These are phyloP conservation scores for Thaumetopoea pityocampa DNA, from an alignment of 1,140 invertebrate genomes.

Conservation along the genomic window DNA sequence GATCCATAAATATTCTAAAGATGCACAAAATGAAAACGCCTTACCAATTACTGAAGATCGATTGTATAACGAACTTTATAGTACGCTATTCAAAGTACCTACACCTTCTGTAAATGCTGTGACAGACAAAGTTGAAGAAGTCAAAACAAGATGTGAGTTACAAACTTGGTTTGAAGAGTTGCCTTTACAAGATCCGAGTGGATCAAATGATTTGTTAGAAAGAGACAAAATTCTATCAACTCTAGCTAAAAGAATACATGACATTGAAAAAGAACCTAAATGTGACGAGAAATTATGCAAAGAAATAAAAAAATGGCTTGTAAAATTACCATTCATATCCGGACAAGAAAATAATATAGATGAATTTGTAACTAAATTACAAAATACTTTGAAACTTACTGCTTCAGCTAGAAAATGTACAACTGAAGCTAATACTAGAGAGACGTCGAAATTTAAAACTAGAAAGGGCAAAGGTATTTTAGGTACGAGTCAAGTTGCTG, in stretches of 20 bases:
- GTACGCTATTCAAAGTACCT: constrained; percentile 30
- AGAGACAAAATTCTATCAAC: constrained; percentile 37
- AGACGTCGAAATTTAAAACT: constrained; percentile 3
- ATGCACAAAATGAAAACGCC: constrained; percentile 28
- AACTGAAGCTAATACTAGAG: constrained; percentile 1
- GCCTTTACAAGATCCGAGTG: constrained; percentile 23
- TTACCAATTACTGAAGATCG: constrained; percentile 29
- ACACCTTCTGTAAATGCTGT: constrained; percentile 33
- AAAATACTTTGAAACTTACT: constrained; percentile 24
- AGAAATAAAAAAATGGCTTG: constrained; percentile 38
- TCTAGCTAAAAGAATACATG: constrained; percentile 31
- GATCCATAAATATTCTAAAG: constrained; percentile 28
- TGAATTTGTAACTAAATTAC: constrained; percentile 24
- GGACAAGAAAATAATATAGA: constrained; percentile 21
- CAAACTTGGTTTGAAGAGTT: constrained; percentile 39
- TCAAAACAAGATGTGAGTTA: constrained; percentile 42
- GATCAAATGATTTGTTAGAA: constrained; percentile 25
- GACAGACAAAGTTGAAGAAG: constrained; percentile 34
- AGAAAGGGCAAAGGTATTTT: constrained; percentile 8
- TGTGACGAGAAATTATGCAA: constrained; percentile 27
- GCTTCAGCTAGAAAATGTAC: constrained; percentile 23
- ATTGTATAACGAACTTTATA: constrained; percentile 37
- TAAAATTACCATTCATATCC: constrained; percentile 29
- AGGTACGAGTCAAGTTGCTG: constrained; percentile 20
- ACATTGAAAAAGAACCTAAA: constrained; percentile 30